Percentiles rank a stretch among this genome's conserved stretches.
Conservation (phyloP, 2,113 vertebrate genomes). For the Geothlypis trichas region DNA sequence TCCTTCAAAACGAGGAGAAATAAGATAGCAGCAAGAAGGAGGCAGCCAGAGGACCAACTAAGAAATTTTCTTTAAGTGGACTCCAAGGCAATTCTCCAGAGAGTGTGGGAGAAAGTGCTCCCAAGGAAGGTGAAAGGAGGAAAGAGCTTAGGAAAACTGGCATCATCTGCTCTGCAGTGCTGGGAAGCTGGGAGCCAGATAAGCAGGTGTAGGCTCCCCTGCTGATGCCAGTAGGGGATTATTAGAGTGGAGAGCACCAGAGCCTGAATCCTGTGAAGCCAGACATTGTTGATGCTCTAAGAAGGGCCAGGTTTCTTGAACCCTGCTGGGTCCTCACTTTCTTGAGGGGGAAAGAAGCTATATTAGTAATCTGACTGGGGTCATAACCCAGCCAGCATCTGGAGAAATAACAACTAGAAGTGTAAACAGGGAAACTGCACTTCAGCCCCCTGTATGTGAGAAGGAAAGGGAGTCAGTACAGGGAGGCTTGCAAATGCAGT, state of each 20-base stretch:
- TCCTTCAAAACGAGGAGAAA: not conserved
- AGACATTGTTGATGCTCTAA: slow-evolving; percentile 4
- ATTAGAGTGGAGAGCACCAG: not conserved
- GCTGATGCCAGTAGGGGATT: not conserved
- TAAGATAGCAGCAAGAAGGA: not conserved
- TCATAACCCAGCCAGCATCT: slow-evolving; percentile 52
- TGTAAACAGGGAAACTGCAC: slow-evolving; percentile 19
- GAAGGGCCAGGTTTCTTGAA: slow-evolving; percentile 28
- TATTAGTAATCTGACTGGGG: slow-evolving; percentile 19
- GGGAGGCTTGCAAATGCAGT: slow-evolving; percentile 35
- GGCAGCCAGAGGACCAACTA: not conserved
- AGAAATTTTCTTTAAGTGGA: not conserved
- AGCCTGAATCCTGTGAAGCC: not conserved
- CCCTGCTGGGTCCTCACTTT: not conserved
- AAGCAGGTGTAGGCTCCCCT: slow-evolving; percentile 4
- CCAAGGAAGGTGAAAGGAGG: not conserved
- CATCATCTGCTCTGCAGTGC: not conserved
- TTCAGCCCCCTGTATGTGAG: not conserved
- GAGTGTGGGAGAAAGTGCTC: not conserved
- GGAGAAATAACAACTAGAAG: slow-evolving; percentile 46
- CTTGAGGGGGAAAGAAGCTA: slow-evolving; percentile 1
- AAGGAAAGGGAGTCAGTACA: slow-evolving; percentile 19
- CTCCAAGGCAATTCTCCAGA: not conserved
- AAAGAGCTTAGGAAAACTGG: not conserved
- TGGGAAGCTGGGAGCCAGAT: not conserved